Percentiles rank a stretch among this genome's conserved stretches.
Evolutionary conservation across 1,140 invertebrate genomes (phyloP).

Genomic region (Platyscapa corneri): DNA sequence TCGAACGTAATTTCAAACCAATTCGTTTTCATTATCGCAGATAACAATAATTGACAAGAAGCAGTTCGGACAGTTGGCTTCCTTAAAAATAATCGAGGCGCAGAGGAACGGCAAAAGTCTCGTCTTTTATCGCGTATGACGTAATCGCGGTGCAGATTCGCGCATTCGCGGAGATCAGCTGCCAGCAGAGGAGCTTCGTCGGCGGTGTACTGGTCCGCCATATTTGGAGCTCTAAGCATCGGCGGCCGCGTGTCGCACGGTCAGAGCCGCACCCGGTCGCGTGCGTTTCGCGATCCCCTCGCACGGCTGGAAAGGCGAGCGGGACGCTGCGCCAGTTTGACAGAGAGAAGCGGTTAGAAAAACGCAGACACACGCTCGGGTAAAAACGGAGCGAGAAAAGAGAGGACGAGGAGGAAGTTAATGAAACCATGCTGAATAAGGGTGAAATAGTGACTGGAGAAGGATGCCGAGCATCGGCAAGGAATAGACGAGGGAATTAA

Average conservation of each 20-base stretch:
- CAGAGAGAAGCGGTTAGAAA: not conserved
- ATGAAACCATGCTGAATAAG: conserved; percentile 20
- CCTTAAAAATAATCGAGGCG: no score
- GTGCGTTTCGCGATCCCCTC: conserved; percentile 35
- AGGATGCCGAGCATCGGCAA: not conserved
- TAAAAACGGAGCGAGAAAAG: not conserved
- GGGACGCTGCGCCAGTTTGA: not conserved
- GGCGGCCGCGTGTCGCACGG: not conserved
- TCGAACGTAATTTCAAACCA: no score
- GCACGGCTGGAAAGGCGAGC: not conserved
- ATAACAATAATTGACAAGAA: no score
- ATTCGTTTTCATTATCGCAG: no score
- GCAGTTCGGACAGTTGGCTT: no score
- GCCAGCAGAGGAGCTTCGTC: no score
- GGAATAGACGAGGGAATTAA: not conserved
- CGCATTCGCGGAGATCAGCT: no score
- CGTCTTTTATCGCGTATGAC: no score
- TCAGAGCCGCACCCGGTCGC: conserved; percentile 19
- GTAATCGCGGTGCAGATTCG: no score
- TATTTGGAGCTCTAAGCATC: conserved; percentile 56
- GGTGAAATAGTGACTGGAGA: not conserved
- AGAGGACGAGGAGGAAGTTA: not conserved
- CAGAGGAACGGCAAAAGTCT: no score
- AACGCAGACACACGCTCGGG: not conserved
- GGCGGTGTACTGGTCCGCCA: conserved; percentile 52